Conservation (phyloP, 1,140 invertebrate genomes). For the Doryteuthis pealeii region DNA sequence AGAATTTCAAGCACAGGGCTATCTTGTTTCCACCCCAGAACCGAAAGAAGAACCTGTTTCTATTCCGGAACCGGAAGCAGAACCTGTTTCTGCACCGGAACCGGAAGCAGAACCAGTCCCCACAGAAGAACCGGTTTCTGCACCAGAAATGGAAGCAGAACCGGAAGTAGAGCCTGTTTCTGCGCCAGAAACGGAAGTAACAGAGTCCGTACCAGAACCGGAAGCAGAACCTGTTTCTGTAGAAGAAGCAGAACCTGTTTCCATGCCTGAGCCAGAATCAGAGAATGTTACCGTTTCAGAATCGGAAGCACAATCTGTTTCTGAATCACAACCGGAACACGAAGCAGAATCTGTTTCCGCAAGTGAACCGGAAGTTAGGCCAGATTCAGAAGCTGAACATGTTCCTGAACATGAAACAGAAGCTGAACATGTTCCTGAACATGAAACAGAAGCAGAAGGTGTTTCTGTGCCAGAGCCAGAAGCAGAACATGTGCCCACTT, state of each 20-base stretch:
- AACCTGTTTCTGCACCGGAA: conserved; percentile 6
- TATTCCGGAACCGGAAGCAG: conserved; percentile 9
- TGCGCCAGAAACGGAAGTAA: neutral
- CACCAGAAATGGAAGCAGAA: neutral
- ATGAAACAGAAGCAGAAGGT: no score
- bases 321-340: neutral
- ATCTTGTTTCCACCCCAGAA: conserved; percentile 9
- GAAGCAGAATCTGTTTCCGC: neutral
- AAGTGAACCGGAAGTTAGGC: neutral
- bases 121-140: neutral
- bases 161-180: neutral
- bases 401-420: neutral
- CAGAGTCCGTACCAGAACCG: conserved; percentile 1
- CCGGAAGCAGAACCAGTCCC: neutral
- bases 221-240: conserved; percentile 13
- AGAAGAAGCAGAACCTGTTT: conserved; percentile 6
- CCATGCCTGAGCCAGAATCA: neutral
- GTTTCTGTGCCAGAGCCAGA: neutral
- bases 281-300: conserved; percentile 9
- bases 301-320: neutral
- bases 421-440: neutral
- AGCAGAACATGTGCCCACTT: neutral
- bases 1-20: no score
- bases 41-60: conserved; percentile 9
- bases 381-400: neutral